Evolutionary conservation across 92 coral and sea anemone genomes (phyloP).

Genomic region (Porites divaricata): DNA sequence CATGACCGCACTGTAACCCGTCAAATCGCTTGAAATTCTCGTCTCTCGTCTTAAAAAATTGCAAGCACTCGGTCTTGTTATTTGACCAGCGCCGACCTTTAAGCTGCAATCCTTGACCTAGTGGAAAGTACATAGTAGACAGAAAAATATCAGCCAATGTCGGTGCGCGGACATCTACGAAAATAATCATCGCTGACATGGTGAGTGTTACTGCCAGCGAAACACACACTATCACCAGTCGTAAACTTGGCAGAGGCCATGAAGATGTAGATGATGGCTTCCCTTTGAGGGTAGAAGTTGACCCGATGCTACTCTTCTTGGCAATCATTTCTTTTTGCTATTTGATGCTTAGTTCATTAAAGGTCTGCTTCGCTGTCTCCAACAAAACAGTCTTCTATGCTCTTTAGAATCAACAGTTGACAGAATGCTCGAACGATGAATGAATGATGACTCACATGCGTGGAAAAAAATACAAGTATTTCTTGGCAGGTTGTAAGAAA

Average conservation of each 20-base stretch:
- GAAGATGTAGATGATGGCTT: conserved; percentile 56
- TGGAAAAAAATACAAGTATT: conserved; percentile 10
- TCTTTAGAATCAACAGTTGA: conserved; percentile 7
- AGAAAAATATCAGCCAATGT: conserved; percentile 93
- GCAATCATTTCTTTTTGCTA: conserved; percentile 60
- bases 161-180: conserved; percentile 96
- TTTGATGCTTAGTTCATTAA: background rate
- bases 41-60: conserved; percentile 80
- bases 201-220: conserved; percentile 90
- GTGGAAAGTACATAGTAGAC: conserved; percentile 92
- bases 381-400: background rate
- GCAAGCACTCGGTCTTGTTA: conserved; percentile 86
- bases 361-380: conserved; percentile 26
- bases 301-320: conserved; percentile 47
- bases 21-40: conserved; percentile 83
- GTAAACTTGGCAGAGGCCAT: conserved; percentile 96
- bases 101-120: conserved; percentile 96
- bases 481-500: background rate
- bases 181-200: conserved; percentile 91
- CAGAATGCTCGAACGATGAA: conserved; percentile 17
- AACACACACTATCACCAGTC: conserved; percentile 95
- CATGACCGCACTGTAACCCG: conserved; percentile 97
- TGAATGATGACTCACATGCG: conserved; percentile 23
- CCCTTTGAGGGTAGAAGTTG: conserved; percentile 25
- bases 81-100: conserved; percentile 93